These are phyloP conservation scores for Oreohelix idahoensis DNA, from an alignment of 1,140 invertebrate species.

Conservation along the genomic window DNA sequence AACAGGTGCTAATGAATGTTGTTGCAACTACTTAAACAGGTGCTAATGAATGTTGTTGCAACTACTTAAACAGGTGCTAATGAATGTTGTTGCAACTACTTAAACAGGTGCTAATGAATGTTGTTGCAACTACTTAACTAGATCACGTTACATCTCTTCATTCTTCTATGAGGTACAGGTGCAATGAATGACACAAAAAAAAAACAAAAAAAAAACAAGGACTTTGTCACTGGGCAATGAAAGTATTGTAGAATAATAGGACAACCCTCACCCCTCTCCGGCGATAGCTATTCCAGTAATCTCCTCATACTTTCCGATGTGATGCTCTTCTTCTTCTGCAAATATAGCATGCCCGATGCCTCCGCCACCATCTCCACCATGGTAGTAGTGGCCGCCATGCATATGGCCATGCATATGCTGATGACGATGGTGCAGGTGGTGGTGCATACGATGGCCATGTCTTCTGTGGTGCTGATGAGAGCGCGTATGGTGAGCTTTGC, in stretches of 20 bases:
- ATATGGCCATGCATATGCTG: conserved; percentile 20
- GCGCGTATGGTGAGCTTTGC: conserved; percentile 47
- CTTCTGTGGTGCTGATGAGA: conserved; percentile 42
- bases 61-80: too few species aligned
- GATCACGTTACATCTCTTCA: too few species aligned
- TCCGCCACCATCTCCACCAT: conserved; percentile 16
- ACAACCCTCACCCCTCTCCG: conserved; percentile 46
- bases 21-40: too few species aligned
- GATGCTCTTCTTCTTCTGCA: conserved; percentile 30
- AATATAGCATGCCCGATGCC: conserved; percentile 4
- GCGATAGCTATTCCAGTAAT: conserved; percentile 45
- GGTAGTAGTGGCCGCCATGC: conserved; percentile 6
- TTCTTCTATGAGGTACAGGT: too few species aligned
- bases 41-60: too few species aligned
- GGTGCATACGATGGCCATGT: conserved; percentile 33
- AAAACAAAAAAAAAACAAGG: too few species aligned
- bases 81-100: too few species aligned
- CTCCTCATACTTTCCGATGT: conserved; percentile 45
- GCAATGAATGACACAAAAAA: too few species aligned
- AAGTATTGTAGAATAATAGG: not conserved
- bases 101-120: too few species aligned
- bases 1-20: too few species aligned
- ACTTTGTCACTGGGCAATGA: not conserved
- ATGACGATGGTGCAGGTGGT: conserved; percentile 42
- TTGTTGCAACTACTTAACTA: too few species aligned